Base-by-base conservation (phyloP, 2,888 invertebrate genomes). In the Phortica magna region DNA sequence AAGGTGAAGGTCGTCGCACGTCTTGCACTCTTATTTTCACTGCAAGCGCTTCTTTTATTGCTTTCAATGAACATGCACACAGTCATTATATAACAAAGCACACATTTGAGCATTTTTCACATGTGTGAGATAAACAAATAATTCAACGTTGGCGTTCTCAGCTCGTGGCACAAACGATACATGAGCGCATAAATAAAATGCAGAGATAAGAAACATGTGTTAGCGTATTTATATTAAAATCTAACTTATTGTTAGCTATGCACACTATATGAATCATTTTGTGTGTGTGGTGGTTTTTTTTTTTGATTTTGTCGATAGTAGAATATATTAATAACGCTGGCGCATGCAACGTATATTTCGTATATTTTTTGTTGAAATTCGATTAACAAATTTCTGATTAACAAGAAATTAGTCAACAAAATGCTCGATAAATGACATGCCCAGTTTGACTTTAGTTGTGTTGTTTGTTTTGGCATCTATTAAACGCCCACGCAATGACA, bases 1-100 rank as follows among this genome's bases (percentile, higher is more conserved):
- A 67, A 67, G 67, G 67, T 67, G 67, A 67, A 67, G 67, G 67
- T 67, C 67, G 67, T 67, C 48, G 10, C 9, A 12, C 48, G 48
- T 9, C 42, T 17, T 17, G 39, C 41, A 4, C 31, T 17, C 31
- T 39, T 39, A 10, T 31, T 64, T 9, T 64, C 39, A 17, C 19
- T 67, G 42, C 22, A 22, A 61, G 61, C 10, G 10, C n/a, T 59
- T 7, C 59, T 59, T 12, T 59, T 19, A 59, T 59, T 53, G n/a
- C 31, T 53, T 53, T 53, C 7, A 59, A 59, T 59, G 10, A 59
- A 59, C 59, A n/a, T n/a, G n/a, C n/a, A n/a, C n/a, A n/a, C n/a
- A 59, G 9, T 12, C 6, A 59, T 59, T 59, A 59, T 59, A 59
- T 59, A 59, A 31, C 31, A 4, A 31, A 59, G n/a, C 59, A 17